These are phyloP conservation scores for Hydrozoanthus tunicans DNA, from an alignment of 64 coral and sea anemone species.

Conservation along the genomic window DNA sequence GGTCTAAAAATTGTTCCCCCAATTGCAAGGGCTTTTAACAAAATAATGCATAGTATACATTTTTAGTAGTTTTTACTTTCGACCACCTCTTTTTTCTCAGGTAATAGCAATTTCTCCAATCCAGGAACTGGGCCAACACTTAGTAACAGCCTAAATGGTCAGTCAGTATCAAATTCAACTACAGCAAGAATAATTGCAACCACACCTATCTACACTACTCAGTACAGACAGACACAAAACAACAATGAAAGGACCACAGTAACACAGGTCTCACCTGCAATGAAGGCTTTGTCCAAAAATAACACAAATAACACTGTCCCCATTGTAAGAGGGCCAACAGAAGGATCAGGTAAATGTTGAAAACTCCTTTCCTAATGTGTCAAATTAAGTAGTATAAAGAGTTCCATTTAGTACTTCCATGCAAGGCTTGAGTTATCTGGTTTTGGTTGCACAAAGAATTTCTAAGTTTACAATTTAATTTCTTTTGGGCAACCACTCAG, in stretches of 20 bases:
- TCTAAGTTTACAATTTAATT: too few species aligned
- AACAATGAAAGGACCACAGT: neutral
- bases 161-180: neutral
- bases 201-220: neutral
- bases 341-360: constrained; percentile 4
- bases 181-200: neutral
- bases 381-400: neutral
- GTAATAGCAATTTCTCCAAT: neutral
- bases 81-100: neutral
- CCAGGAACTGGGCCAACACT: constrained; percentile 12
- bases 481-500: too few species aligned
- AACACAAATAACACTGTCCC: neutral
- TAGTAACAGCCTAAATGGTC: constrained; percentile 43
- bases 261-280: neutral
- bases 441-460: too few species aligned
- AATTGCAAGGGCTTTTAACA: too few species aligned
- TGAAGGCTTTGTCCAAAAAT: neutral
- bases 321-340: neutral
- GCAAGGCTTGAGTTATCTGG: neutral
- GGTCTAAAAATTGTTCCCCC: neutral
- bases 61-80: too few species aligned
- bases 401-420: neutral
- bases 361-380: neutral
- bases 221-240: neutral
- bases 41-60: neutral